A percentile compares a stretch with the other conserved stretches of the same genome.
phyloP scores from a whole-genome alignment of 2,113 vertebrate genomes.

The Cyprinodon tularosa region DNA sequence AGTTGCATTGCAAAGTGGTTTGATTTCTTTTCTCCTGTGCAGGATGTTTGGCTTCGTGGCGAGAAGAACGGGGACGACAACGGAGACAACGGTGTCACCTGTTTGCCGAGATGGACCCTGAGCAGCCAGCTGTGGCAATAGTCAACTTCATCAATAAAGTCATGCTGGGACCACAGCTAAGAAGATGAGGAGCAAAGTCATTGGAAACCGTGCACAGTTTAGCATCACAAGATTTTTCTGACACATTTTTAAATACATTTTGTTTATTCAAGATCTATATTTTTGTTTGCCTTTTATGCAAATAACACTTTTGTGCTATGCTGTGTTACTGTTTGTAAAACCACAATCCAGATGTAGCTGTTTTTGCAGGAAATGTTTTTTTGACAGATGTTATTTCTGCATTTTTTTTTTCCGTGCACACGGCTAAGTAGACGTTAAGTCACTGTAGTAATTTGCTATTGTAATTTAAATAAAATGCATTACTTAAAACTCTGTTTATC shows the following conservation, averaged over 20 bases:
- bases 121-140: constrained; percentile 90
- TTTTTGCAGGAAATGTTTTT: constrained; percentile 7
- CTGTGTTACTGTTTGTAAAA: constrained; percentile 18
- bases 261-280: not conserved
- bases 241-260: constrained; percentile 19
- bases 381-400: not conserved
- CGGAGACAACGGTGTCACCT: constrained; percentile 92
- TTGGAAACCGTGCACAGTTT: not conserved
- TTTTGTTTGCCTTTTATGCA: constrained; percentile 19
- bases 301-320: constrained; percentile 11
- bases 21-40: not conserved
- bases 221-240: constrained; percentile 8
- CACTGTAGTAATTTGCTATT: too few relatives aligned
- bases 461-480: too few relatives aligned
- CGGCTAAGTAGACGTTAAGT: too few relatives aligned
- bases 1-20: not conserved
- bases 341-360: constrained; percentile 7
- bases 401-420: too few relatives aligned
- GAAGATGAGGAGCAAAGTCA: constrained; percentile 57
- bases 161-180: constrained; percentile 85
- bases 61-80: constrained; percentile 82
- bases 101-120: constrained; percentile 90
- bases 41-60: constrained; percentile 95
- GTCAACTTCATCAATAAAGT: constrained; percentile 95
- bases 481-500: too few relatives aligned